Evolutionary conservation across 2,888 invertebrate species (phyloP), one percentile per base, ranked within the genome.

Genomic region (Epinotia brunnichana): DNA sequence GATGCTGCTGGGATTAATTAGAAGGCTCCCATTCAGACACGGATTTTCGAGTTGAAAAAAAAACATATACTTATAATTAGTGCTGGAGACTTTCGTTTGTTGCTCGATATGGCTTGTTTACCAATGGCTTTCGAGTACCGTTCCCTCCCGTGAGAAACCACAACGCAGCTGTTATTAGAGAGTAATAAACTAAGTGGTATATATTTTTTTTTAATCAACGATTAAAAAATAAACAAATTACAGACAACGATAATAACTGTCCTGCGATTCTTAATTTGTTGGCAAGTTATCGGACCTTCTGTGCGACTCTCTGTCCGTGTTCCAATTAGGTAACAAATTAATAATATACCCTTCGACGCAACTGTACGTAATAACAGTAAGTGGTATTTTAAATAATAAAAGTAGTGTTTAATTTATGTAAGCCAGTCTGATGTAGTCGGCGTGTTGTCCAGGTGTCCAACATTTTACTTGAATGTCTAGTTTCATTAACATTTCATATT

Each of bases 1-100:
- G 78, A 80, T 78, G 84, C 82, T 83, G 69, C 62, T 66, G 59
- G 70, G 75, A 67, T 86, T 91, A 91, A 91, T 91, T 91, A 92
- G 91, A 90, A 90, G 86, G 78, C 84, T 83, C 83, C 76, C 81
- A 79, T 83, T 82, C 78, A 78, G 77, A 77, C 74, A 68, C 69
- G 62, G 73, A 73, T 70, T 75, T 71, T 67, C 48, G 70, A 74
- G 74, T 74, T 76, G 73, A 68, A 75, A 77, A 71, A 81, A 83
- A 83, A 82, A 76, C 74, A 82, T 82, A 80, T 81, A n/a, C n/a
- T n/a, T n/a, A 80, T 82, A 82, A 83, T 83, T 80, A 83, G 80
- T 79, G 81, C 78, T 74, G 76, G 70, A 70, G 78, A 77, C 70
- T 70, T 74, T 67, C 74, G 67, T 72, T 59, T 69, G 77, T 53